Percentiles rank a stretch among this genome's conserved stretches.
phyloP scores from a whole-genome alignment of 1,140 invertebrate genomes.

The Aphis craccivora region DNA sequence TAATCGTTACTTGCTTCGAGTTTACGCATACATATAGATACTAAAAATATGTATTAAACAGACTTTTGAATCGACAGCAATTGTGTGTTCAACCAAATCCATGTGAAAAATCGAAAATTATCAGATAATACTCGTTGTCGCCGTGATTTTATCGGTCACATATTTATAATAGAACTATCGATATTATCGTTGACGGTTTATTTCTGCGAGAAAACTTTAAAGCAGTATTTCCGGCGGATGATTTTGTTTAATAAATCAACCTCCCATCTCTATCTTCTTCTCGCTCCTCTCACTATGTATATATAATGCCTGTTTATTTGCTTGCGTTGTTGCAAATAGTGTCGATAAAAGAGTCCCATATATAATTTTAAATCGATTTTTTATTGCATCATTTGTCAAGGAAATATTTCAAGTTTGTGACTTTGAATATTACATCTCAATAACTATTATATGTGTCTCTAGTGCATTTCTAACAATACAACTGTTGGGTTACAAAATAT shows the following conservation, averaged over 20 bases:
- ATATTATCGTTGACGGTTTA: neutral
- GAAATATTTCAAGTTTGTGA: neutral
- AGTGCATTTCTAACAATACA: neutral
- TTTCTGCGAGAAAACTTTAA: neutral
- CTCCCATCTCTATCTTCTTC: no score
- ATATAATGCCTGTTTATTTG: neutral
- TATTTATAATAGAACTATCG: neutral
- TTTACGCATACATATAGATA: neutral
- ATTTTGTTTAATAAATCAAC: neutral
- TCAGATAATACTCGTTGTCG: neutral
- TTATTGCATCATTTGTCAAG: neutral
- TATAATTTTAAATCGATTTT: slow-evolving; percentile 17
- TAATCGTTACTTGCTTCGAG: neutral
- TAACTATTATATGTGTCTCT: neutral
- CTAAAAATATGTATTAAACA: neutral
- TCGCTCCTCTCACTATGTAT: no score
- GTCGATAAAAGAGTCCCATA: neutral
- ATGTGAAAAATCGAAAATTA: neutral
- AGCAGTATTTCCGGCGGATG: neutral
- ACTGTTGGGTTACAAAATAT: neutral
- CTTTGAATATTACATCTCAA: neutral
- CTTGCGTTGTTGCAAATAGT: neutral
- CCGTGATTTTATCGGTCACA: neutral
- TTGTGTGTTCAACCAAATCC: no score
- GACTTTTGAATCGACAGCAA: neutral